Evolutionary conservation across 2,797 vertebrate genomes (phyloP).

Genomic region (Pachyuromys duprasi): DNA sequence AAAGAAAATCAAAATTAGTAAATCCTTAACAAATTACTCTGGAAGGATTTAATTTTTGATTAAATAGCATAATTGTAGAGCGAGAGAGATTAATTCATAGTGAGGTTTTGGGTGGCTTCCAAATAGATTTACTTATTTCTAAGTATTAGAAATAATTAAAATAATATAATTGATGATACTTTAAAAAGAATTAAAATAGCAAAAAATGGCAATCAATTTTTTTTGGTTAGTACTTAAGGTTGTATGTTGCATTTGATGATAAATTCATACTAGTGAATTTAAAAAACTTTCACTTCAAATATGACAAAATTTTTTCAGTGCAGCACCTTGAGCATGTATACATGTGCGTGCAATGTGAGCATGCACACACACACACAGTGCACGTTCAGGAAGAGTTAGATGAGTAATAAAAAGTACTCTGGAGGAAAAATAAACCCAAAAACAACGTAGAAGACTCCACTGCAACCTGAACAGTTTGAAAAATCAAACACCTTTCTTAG

Average conservation of each 20-base stretch:
- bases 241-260: conserved; percentile 7
- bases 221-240: conserved; percentile 34
- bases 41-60: conserved; percentile 78
- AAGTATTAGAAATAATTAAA: conserved; percentile 59
- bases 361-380: not conserved
- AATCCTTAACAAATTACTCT: conserved; percentile 73
- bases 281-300: conserved; percentile 12
- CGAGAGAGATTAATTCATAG: conserved; percentile 64
- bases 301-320: not conserved
- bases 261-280: not conserved
- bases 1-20: conserved; percentile 76
- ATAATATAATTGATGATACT: conserved; percentile 43
- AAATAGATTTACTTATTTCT: conserved; percentile 66
- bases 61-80: conserved; percentile 75
- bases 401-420: not conserved
- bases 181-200: conserved; percentile 19
- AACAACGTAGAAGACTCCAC: not conserved
- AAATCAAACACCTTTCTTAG: not conserved
- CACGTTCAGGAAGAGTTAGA: not conserved
- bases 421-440: not conserved
- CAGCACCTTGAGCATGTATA: not conserved
- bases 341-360: not conserved
- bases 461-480: not conserved
- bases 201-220: conserved; percentile 31
- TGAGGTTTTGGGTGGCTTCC: conserved; percentile 61